A percentile compares a stretch with the other conserved stretches of the same genome.
These are phyloP conservation scores for Notospermus geniculatus DNA, from an alignment of 1,140 invertebrate genomes.

Conservation along the genomic window DNA sequence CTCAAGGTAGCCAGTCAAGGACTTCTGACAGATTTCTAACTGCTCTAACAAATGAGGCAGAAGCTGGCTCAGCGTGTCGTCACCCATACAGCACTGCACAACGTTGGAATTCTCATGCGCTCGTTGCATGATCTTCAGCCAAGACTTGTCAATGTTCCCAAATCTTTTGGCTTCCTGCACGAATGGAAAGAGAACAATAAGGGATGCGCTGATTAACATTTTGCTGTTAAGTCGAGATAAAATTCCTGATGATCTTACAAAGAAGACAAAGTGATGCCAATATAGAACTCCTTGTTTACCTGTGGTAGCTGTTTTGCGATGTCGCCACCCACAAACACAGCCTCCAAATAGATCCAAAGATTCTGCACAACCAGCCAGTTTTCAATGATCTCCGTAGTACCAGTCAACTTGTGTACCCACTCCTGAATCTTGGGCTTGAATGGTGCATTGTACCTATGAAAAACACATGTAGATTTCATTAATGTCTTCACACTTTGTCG, in stretches of 20 bases:
- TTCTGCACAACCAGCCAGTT: slow-evolving; percentile 95
- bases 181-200: background rate
- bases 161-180: slow-evolving; percentile 64
- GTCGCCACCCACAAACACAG: slow-evolving; percentile 95
- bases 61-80: slow-evolving; percentile 87
- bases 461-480: background rate
- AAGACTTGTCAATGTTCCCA: slow-evolving; percentile 96
- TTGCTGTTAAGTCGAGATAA: too few species aligned
- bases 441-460: slow-evolving; percentile 88
- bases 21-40: slow-evolving; percentile 95
- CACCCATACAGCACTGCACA: slow-evolving; percentile 91
- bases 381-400: slow-evolving; percentile 94
- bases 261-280: background rate
- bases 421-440: slow-evolving; percentile 96
- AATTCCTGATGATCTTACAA: too few species aligned
- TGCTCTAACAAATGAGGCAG: slow-evolving; percentile 94
- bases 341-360: slow-evolving; percentile 93
- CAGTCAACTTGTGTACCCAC: slow-evolving; percentile 91
- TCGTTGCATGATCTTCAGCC: slow-evolving; percentile 97
- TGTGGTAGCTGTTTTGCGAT: slow-evolving; percentile 95
- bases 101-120: slow-evolving; percentile 94
- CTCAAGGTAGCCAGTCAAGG: slow-evolving; percentile 92
- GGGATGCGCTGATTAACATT: too few species aligned
- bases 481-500: background rate
- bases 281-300: too few species aligned